These are phyloP conservation scores for Sesia apiformis DNA, from an alignment of 2,888 invertebrate species.

Conservation along the genomic window DNA sequence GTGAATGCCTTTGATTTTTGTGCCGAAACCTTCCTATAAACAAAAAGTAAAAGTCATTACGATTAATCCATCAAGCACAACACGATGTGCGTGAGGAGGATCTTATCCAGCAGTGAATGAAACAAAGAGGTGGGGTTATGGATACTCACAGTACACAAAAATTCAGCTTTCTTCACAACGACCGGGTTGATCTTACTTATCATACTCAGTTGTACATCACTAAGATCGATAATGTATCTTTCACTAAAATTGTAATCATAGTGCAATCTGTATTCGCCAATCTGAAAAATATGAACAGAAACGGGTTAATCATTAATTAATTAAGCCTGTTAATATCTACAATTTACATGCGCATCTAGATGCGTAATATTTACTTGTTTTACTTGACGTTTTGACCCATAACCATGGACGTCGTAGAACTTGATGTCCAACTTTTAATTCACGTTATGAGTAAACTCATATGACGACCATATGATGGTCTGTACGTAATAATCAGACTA, in stretches of 20 bases:
- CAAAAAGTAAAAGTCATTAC: background rate
- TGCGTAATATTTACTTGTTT: too few species aligned
- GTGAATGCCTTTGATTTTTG: constrained; percentile 62
- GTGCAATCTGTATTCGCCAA: constrained; percentile 53
- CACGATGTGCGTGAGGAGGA: background rate
- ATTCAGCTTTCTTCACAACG: constrained; percentile 51
- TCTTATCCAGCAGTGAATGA: background rate
- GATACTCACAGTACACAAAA: constrained; percentile 49
- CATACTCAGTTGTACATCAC: constrained; percentile 31
- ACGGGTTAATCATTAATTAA: background rate
- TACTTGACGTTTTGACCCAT: too few species aligned
- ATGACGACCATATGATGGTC: too few species aligned
- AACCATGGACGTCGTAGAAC: background rate
- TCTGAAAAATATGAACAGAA: constrained; percentile 25
- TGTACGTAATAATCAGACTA: too few species aligned
- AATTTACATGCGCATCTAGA: too few species aligned
- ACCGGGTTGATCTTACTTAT: constrained; percentile 52
- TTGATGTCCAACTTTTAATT: too few species aligned
- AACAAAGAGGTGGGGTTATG: background rate
- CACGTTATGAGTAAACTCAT: too few species aligned
- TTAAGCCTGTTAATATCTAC: background rate
- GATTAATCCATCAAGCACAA: background rate
- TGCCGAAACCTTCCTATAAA: constrained; percentile 56
- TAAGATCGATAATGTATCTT: constrained; percentile 48
- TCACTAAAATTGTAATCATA: constrained; percentile 49